These are phyloP conservation scores for Neodiprion lecontei DNA, from an alignment of 1,140 invertebrate species.

Conservation along the genomic window DNA sequence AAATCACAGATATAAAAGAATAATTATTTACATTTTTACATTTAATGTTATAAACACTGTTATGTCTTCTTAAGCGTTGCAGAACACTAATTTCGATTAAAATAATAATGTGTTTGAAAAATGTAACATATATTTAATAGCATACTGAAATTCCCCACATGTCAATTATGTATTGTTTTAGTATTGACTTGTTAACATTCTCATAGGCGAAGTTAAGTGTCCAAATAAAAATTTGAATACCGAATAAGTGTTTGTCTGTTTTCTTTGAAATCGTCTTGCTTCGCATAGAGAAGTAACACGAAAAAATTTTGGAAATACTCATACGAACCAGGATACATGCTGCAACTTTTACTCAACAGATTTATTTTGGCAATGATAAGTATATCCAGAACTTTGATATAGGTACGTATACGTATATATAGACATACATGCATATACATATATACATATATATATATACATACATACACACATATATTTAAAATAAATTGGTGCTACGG, in stretches of 20 bases:
- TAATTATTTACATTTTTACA: constrained; percentile 8
- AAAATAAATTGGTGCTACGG: no score
- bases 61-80: not conserved
- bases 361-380: no score
- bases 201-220: not conserved
- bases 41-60: constrained; percentile 1
- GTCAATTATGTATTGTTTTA: not conserved
- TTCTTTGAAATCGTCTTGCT: not conserved
- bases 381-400: no score
- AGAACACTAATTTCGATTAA: not conserved
- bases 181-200: not conserved
- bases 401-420: no score
- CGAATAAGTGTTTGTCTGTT: not conserved
- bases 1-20: constrained; percentile 6
- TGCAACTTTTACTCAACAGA: no score
- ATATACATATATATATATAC: no score
- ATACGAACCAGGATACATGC: no score
- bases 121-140: not conserved
- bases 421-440: no score
- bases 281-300: no score
- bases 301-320: no score
- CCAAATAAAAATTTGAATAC: not conserved
- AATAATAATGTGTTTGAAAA: not conserved
- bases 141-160: not conserved
- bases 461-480: no score